phyloP scores from a whole-genome alignment of 2,888 invertebrate genomes.

The Cyclophora albipunctata region DNA sequence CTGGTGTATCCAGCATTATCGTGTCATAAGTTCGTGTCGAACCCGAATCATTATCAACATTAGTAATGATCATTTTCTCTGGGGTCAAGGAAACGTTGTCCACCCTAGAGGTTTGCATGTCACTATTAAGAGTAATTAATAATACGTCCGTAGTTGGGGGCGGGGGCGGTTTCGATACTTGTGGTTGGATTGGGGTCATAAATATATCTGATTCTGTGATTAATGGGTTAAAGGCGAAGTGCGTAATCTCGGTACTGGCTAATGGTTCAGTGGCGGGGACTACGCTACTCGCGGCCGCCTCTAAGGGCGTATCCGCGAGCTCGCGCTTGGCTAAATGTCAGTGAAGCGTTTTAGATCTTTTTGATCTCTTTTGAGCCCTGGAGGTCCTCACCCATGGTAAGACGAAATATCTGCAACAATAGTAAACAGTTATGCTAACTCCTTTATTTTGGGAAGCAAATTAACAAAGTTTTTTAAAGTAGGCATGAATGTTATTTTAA shows the following conservation, averaged over 20 bases:
- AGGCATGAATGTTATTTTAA: neutral
- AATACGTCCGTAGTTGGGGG: neutral
- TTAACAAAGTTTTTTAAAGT: neutral
- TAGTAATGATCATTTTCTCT: neutral
- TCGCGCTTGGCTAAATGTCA: conserved; percentile 25
- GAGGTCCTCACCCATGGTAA: conserved; percentile 60
- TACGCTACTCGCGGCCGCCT: conserved; percentile 9
- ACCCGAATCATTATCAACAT: neutral
- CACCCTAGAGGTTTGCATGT: neutral
- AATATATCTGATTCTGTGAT: no score
- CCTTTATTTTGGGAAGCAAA: no score
- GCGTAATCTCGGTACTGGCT: no score
- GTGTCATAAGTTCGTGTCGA: no score
- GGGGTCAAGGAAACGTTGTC: neutral
- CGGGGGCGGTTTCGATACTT: no score
- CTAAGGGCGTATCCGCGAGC: conserved; percentile 3
- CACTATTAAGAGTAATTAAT: neutral
- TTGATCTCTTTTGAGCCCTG: conserved; percentile 54
- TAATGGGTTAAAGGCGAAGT: no score
- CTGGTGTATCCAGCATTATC: no score
- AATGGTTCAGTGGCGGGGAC: neutral
- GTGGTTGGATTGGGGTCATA: no score
- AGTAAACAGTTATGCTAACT: no score
- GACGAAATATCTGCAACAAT: conserved; percentile 49
- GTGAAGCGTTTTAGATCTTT: conserved; percentile 58